Evolutionary conservation across 2,888 invertebrate genomes (phyloP), one percentile per base, ranked within the genome.

Genomic region (Conchocele bisecta): DNA sequence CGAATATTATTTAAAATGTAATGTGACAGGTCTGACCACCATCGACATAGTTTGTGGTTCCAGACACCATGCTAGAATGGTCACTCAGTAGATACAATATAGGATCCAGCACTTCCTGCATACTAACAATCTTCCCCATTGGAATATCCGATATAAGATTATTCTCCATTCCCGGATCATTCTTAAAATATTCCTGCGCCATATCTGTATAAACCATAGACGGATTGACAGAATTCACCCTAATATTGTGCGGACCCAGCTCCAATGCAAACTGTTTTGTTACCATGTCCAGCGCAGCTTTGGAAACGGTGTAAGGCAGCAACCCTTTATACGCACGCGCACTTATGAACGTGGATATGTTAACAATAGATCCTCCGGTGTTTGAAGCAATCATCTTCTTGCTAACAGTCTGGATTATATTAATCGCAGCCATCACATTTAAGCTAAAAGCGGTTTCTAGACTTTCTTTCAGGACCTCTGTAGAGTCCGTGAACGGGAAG

Each of bases 181-280:
- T 93, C 98, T 98, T 98, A 98, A 98, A 98, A 9, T 66, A 74
- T 20, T 67, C 91, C 70, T 93, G 93, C 0, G 97, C 97, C 95
- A 98, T 95, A 61, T 95, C 95, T 0, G 98, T 98, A 93, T 97
- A 92, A 22, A 97, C 95, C 0, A 97, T 97, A 0, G 98, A 98
- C 0, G 98, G 98, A 91, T 97, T 97, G 0, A 98, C 95, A 13
- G 94, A 93, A 90, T 98, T 98, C 0, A 96, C 95, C 22, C 98
- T 94, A 83, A 98, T 97, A 83, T 91, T 86, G 71, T 94, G 93
- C 0, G 94, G 94, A 0, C 97, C 98, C 24, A 98, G 93, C 91
- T 98, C 98, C 48, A 96, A 88, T 0, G 98, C 97, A 93, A 97
- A 94, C 0, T 94, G 94, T 81, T 94, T 93, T 0, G 96, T 95